Evolutionary conservation across 2,797 vertebrate species (phyloP), one percentile per base, ranked within the genome.

Genomic region (Danio tinwini): DNA sequence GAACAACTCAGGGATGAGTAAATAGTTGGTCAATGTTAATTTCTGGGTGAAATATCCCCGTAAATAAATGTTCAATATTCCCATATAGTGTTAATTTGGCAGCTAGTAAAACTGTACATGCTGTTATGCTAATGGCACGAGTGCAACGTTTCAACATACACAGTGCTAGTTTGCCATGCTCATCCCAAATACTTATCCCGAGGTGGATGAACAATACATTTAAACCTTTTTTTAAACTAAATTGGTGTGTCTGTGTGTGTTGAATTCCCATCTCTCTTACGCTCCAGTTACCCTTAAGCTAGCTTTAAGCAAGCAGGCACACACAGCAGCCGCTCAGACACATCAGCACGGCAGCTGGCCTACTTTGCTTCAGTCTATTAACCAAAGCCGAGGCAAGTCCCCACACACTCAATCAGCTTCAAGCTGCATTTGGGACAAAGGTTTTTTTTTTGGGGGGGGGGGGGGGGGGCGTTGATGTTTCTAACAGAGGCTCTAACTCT

Each of bases 391-490:
- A 29, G 29, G 29, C 29, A 29, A 59, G 53, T 55, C 47, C 16
- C 52, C 45, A 50, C 67, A 76, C 56, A 53, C 72, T 73, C 67
- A 77, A 49, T 76, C 61, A 80, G 75, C 58, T 37, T 40, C 81
- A 29, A 81, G 61, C 77, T 13, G 56, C 19, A 76, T 79, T 80
- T 37, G 64, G 63, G 29, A 70, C 78, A 81, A 73, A 83, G 82
- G 19, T 74, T 74, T 64, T n/a, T n/a, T n/a, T n/a, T n/a, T n/a
- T n/a, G n/a, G n/a, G n/a, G 58, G 77, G 50, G 47, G 77, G 58
- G 61, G n/a, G n/a, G 68, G 61, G 3, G 69, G 82, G 79, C 85
- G 39, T n/a, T 82, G 80, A 74, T 80, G 76, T 53, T 78, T 81
- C 56, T 65, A 67, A 71, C 68, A 67, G 64, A 67, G 76, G 21